Conservation (phyloP, 1,140 invertebrate genomes). For the Mesaphorura yosii region DNA sequence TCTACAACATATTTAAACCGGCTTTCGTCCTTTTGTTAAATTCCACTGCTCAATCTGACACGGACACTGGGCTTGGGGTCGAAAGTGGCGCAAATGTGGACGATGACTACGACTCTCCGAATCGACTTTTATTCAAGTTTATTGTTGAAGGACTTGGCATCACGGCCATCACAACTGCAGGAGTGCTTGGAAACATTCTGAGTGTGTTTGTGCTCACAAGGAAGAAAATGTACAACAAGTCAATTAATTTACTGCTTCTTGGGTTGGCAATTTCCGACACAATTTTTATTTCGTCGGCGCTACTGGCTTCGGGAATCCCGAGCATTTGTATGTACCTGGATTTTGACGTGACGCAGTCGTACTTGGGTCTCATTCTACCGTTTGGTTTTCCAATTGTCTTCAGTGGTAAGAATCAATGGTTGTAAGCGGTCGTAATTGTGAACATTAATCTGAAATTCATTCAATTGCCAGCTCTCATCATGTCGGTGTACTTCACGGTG, state of each 20-base stretch:
- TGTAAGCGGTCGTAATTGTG: neutral
- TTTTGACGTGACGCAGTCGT: neutral
- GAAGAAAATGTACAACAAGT: neutral
- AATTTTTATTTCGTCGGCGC: neutral
- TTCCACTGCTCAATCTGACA: no score
- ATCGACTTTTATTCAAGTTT: neutral
- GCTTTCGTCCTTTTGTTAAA: no score
- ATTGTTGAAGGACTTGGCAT: neutral
- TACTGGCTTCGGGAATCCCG: neutral
- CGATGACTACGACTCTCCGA: no score
- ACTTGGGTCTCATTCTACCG: no score
- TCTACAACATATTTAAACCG: no score
- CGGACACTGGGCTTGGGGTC: no score
- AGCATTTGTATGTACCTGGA: neutral
- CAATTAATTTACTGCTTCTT: neutral
- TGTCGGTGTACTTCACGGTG: slow-evolving; percentile 6
- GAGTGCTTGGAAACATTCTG: neutral
- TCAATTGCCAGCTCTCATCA: neutral
- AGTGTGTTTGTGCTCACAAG: neutral
- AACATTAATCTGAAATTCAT: slow-evolving; percentile 7
- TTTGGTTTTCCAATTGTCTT: neutral
- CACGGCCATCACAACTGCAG: neutral
- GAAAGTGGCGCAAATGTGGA: no score
- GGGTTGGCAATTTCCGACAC: neutral
- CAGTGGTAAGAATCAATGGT: neutral